These are phyloP conservation scores for Eulemur coronatus DNA, from an alignment of 2,797 vertebrate species.

Conservation along the genomic window DNA sequence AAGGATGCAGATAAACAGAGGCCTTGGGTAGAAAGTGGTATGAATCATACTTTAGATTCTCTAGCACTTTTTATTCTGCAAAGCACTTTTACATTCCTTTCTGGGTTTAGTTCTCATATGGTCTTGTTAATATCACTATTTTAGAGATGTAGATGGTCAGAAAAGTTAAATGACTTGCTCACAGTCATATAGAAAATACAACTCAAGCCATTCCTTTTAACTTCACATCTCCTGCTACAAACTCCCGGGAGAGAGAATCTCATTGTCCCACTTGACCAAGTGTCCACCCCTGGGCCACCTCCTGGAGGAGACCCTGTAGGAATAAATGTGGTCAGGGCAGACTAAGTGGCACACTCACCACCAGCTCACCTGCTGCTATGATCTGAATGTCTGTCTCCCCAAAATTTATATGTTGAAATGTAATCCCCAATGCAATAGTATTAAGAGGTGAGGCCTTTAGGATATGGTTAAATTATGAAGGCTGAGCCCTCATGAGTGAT, in stretches of 20 bases:
- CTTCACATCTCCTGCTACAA: background rate
- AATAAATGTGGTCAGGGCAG: background rate
- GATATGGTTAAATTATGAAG: background rate
- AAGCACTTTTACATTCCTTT: background rate
- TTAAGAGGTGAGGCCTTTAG: background rate
- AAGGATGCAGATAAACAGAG: background rate
- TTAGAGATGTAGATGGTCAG: background rate
- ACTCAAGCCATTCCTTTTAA: background rate
- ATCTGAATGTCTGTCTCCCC: background rate
- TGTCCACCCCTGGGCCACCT: background rate
- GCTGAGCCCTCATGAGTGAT: background rate
- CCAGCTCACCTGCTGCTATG: background rate
- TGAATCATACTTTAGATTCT: background rate
- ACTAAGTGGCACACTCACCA: background rate
- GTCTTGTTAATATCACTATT: background rate
- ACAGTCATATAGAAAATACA: background rate
- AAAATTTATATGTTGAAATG: background rate
- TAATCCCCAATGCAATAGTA: background rate
- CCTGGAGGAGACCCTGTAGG: background rate
- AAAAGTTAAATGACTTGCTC: background rate
- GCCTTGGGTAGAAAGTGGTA: background rate
- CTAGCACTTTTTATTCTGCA: background rate
- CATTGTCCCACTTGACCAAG: background rate
- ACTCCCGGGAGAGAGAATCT: background rate
- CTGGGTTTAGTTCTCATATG: background rate